These are phyloP conservation scores for Rugalucina vietnamica DNA, from an alignment of 2,888 invertebrate genomes.

Conservation along the genomic window DNA sequence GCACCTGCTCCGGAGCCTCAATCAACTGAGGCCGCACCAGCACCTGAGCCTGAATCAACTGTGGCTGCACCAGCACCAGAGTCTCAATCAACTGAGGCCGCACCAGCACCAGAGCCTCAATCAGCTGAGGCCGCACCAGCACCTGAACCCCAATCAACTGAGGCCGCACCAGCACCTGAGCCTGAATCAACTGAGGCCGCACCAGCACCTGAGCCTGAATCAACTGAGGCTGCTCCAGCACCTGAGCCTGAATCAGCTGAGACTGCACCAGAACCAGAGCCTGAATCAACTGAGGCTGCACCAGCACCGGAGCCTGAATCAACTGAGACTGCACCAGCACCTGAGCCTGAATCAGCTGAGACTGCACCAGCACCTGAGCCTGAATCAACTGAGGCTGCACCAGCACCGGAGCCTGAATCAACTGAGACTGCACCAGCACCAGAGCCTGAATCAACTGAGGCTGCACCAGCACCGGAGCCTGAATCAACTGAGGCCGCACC, in stretches of 20 bases:
- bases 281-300: not conserved
- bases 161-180: not conserved
- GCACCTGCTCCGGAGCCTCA: not conserved
- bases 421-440: not conserved
- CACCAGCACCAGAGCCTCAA: not conserved
- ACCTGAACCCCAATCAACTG: not conserved
- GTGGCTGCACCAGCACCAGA: not conserved
- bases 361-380: conserved; percentile 8
- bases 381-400: too few relatives aligned
- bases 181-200: not conserved
- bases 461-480: too few relatives aligned
- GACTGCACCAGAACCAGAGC: not conserved
- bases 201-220: not conserved
- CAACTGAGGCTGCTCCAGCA: not conserved
- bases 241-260: not conserved
- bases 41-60: not conserved
- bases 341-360: not conserved
- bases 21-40: not conserved
- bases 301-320: not conserved
- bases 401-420: too few relatives aligned
- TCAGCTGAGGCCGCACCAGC: not conserved
- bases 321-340: not conserved
- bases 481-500: not conserved
- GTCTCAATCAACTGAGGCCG: not conserved
- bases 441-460: too few relatives aligned